Evolutionary conservation across 2,888 invertebrate species (phyloP).

Genomic region (Hydroisotoma schaefferi): DNA sequence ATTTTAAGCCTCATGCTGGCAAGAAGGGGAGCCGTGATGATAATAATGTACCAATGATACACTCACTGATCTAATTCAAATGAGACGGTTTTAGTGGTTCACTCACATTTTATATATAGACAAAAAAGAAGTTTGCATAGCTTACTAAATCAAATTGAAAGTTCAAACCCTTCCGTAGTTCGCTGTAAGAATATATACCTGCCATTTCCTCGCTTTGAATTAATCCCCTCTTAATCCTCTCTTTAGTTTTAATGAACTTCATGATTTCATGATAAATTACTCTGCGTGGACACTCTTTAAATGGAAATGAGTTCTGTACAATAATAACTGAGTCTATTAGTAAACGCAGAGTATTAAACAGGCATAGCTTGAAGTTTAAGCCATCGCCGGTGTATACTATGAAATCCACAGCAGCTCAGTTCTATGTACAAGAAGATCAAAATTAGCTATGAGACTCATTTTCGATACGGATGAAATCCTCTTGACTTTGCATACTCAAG

Average conservation of each 20-base stretch:
- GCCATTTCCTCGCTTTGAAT: not conserved
- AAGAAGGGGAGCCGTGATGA: not conserved
- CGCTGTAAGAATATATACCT: not conserved
- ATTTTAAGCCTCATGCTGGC: constrained; percentile 3
- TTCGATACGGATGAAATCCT: no score
- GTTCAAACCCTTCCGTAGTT: not conserved
- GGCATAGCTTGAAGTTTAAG: no score
- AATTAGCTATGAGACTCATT: no score
- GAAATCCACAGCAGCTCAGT: no score
- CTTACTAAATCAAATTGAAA: constrained; percentile 8
- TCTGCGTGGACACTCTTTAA: not conserved
- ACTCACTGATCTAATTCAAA: not conserved
- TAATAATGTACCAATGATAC: no score
- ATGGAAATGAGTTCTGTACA: no score
- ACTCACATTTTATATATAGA: no score
- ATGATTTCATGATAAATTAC: constrained; percentile 1
- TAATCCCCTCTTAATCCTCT: not conserved
- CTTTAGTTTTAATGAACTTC: not conserved
- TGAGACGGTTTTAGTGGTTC: not conserved
- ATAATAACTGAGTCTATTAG: no score
- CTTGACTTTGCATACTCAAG: no score
- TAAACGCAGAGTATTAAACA: no score
- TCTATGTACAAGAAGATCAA: no score
- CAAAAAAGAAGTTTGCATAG: not conserved
- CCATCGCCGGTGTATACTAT: no score